phyloP scores from a whole-genome alignment of 2,888 invertebrate species.

The Lasioglossum villosulum region DNA sequence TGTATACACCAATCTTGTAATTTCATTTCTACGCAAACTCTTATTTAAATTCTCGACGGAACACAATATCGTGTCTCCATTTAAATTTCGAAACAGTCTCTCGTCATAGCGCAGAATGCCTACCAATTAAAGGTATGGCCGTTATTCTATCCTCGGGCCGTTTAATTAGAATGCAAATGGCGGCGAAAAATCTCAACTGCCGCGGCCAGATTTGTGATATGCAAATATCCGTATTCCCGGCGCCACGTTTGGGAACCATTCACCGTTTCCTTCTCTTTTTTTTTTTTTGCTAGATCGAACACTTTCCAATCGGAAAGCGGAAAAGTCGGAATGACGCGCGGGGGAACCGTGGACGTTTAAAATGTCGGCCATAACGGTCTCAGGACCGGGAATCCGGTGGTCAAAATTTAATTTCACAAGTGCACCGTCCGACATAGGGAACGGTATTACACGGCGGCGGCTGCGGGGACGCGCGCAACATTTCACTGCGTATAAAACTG shows the following conservation, averaged over 20 bases:
- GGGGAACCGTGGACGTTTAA: slow-evolving; percentile 2
- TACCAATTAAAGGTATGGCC: slow-evolving; percentile 20
- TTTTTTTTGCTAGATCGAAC: background rate
- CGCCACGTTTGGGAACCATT: background rate
- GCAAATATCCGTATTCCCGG: slow-evolving; percentile 38
- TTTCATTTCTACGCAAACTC: background rate
- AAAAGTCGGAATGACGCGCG: background rate
- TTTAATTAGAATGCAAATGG: slow-evolving; percentile 55
- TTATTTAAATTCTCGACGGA: background rate
- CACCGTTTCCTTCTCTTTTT: background rate
- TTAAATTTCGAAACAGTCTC: slow-evolving; percentile 20
- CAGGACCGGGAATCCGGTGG: slow-evolving; percentile 13
- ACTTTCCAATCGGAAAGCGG: slow-evolving; percentile 25
- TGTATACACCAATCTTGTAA: background rate
- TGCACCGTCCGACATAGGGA: slow-evolving; percentile 24
- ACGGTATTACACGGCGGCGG: slow-evolving; percentile 35
- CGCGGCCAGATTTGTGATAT: slow-evolving; percentile 29
- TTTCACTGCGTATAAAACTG: slow-evolving; percentile 55
- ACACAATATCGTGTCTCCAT: background rate
- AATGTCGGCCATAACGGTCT: background rate
- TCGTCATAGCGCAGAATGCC: background rate
- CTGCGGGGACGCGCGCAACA: slow-evolving; percentile 5
- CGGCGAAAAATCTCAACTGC: slow-evolving; percentile 37
- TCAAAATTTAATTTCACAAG: slow-evolving; percentile 60
- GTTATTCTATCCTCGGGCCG: slow-evolving; percentile 24